Conservation (phyloP, 2,113 vertebrate genomes). For the Lepidothrix coronata region DNA sequence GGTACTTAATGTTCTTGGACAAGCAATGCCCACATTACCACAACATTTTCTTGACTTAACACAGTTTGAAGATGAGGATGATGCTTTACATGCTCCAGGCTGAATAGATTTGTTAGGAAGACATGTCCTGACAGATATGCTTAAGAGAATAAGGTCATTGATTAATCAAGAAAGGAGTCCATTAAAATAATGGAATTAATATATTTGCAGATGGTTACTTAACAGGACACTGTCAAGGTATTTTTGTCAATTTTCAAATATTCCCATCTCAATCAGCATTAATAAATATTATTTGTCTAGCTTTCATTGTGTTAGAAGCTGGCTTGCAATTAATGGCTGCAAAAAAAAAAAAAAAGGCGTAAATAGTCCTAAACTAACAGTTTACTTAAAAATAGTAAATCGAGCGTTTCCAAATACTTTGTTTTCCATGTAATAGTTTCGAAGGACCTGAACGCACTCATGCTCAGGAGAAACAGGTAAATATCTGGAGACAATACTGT, state of each 20-base stretch:
- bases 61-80: slow-evolving; percentile 58
- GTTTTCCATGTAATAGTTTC: not conserved
- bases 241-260: slow-evolving; percentile 2
- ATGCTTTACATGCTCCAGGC: slow-evolving; percentile 48
- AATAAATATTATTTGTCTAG: not conserved
- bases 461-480: not conserved
- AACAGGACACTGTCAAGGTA: slow-evolving; percentile 40
- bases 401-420: not conserved
- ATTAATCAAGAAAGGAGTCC: slow-evolving; percentile 55
- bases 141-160: slow-evolving; percentile 64
- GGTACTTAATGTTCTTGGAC: slow-evolving; percentile 74
- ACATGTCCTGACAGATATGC: slow-evolving; percentile 43
- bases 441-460: not conserved
- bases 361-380: fast-evolving
- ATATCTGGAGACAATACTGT: not conserved
- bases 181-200: slow-evolving; percentile 59
- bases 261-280: not conserved
- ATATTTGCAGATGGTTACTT: slow-evolving; percentile 31
- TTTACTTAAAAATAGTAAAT: not conserved
- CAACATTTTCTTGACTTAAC: slow-evolving; percentile 63
- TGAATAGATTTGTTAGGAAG: slow-evolving; percentile 54
- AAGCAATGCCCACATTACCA: slow-evolving; percentile 62
- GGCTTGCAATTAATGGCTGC: not conserved
- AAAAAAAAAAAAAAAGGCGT: not conserved
- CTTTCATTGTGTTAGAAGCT: not conserved